Evolutionary conservation across 2,113 vertebrate genomes (phyloP).

Genomic region (Calyptomena viridis): DNA sequence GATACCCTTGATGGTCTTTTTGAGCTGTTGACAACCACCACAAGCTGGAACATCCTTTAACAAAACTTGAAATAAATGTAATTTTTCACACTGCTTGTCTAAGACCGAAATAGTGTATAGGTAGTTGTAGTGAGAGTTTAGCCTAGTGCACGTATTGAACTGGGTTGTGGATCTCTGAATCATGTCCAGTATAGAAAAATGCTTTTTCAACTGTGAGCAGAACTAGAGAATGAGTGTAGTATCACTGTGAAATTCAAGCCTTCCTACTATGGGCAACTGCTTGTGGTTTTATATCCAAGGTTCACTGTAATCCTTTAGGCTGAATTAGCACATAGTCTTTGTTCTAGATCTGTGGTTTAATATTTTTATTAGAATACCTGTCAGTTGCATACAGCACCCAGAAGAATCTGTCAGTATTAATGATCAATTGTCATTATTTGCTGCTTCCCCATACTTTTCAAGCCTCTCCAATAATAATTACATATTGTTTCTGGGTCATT

Average conservation of each 20-base stretch:
- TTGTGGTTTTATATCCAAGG: neutral
- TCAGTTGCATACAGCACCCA: neutral
- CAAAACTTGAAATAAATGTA: neutral
- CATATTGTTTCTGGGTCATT: constrained; percentile 36
- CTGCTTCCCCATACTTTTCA: neutral
- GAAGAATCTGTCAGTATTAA: neutral
- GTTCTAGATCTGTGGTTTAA: neutral
- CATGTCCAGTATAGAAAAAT: neutral
- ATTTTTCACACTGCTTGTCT: neutral
- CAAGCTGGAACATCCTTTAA: neutral
- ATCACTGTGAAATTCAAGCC: neutral
- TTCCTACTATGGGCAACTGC: neutral
- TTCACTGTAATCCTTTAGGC: neutral
- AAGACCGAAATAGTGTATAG: neutral
- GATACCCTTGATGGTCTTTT: neutral
- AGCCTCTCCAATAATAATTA: neutral
- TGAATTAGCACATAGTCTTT: neutral
- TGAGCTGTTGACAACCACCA: neutral
- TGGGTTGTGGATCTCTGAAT: neutral
- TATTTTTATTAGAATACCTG: neutral
- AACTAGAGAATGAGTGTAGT: neutral
- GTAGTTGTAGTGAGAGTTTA: neutral
- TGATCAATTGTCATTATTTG: neutral
- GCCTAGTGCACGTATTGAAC: neutral
- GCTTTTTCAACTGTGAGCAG: neutral